phyloP scores from a whole-genome alignment of 2,113 vertebrate genomes.

The Arothron firmamentum region DNA sequence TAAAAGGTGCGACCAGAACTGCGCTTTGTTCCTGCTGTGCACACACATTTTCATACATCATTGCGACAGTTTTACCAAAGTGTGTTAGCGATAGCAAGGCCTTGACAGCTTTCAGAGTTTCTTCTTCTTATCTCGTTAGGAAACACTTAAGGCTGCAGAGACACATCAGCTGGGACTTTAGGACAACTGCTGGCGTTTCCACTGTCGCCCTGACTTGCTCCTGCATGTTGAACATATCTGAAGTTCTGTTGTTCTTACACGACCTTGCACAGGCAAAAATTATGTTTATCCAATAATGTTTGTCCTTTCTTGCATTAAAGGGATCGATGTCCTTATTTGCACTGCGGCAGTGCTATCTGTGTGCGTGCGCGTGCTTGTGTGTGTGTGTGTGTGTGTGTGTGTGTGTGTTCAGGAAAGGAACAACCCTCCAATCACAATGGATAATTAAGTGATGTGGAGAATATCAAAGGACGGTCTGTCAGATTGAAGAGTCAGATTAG shows the following conservation, averaged over 20 bases:
- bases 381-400: constrained; percentile 13
- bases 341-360: not conserved
- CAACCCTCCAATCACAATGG: constrained; percentile 13
- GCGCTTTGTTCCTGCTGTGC: constrained; percentile 19
- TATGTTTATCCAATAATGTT: constrained; percentile 5
- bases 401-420: constrained; percentile 9
- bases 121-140: constrained; percentile 84
- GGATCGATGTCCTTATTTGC: not conserved
- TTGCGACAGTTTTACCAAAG: not conserved
- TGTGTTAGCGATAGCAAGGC: constrained; percentile 26
- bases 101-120: constrained; percentile 70
- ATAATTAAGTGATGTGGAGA: constrained; percentile 3
- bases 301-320: not conserved
- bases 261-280: constrained; percentile 8
- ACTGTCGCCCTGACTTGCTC: not conserved
- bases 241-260: constrained; percentile 1
- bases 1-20: constrained; percentile 73
- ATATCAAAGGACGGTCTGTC: not conserved
- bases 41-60: constrained; percentile 11
- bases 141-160: constrained; percentile 84
- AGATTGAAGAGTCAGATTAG: constrained; percentile 11
- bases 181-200: constrained; percentile 92
- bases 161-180: constrained; percentile 84
- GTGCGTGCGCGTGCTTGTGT: constrained; percentile 11
- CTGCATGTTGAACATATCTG: not conserved